A percentile compares a stretch with the other conserved stretches of the same genome.
These are phyloP conservation scores for Oriolus oriolus DNA, from an alignment of 2,113 vertebrate species.

Conservation along the genomic window DNA sequence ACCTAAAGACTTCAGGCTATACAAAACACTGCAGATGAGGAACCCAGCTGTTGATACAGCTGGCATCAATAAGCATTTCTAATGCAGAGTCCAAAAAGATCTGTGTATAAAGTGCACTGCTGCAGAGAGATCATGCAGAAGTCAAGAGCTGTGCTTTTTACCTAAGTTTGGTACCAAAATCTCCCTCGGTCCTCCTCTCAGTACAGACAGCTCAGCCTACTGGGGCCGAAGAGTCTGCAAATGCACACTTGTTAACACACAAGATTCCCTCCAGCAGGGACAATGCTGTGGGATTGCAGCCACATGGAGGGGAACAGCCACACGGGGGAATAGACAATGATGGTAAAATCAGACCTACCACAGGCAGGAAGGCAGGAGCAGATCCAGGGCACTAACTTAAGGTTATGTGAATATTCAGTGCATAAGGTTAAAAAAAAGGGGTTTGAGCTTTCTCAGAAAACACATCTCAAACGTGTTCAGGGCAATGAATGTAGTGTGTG, in stretches of 20 bases:
- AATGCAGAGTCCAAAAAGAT: conserved; percentile 19
- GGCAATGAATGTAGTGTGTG: neutral
- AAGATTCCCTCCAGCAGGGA: neutral
- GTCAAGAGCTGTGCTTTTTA: conserved; percentile 30
- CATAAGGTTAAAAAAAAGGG: neutral
- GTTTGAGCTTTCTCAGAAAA: neutral
- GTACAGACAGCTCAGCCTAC: neutral
- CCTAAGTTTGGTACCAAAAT: neutral
- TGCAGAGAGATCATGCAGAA: conserved; percentile 11
- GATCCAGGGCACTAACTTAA: neutral
- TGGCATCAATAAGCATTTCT: conserved; percentile 42
- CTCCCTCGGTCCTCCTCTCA: neutral
- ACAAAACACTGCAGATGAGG: conserved; percentile 31
- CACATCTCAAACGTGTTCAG: fast-evolving
- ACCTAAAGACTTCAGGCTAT: conserved; percentile 49
- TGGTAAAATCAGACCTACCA: neutral
- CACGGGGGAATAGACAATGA: neutral
- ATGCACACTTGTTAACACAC: neutral
- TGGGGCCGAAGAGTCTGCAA: neutral
- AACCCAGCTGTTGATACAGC: conserved; percentile 49
- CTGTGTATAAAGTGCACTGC: neutral
- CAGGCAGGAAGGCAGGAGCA: neutral
- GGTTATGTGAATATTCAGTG: neutral
- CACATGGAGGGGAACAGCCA: neutral
- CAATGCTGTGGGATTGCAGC: neutral